Percentiles rank a stretch among this genome's conserved stretches.
Evolutionary conservation across 2,888 invertebrate species (phyloP).

Genomic region (Seira sanloemensis): DNA sequence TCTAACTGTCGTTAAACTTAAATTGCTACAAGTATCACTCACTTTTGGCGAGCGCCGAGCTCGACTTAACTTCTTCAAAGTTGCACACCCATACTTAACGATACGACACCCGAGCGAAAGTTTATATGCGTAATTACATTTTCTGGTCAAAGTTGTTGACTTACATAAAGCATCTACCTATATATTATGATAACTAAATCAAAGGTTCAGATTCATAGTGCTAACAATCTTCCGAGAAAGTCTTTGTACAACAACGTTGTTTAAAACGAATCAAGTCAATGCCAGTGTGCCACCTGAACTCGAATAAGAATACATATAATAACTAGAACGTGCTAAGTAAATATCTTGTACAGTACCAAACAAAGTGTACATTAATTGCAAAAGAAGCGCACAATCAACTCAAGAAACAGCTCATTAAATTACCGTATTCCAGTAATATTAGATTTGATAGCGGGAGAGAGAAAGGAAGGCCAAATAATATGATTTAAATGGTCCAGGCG

Average conservation of each 20-base stretch:
- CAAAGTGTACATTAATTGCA: background rate
- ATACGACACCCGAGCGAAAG: background rate
- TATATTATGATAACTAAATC: background rate
- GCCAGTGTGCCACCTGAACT: slow-evolving; percentile 13
- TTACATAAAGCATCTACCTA: background rate
- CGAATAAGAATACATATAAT: background rate
- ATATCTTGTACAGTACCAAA: background rate
- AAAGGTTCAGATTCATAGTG: background rate
- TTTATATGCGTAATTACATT: background rate
- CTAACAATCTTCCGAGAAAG: background rate
- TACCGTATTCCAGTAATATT: too few species aligned
- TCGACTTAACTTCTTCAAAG: background rate
- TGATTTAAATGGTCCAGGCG: slow-evolving; percentile 37
- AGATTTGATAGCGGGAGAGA: too few species aligned
- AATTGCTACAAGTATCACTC: too few species aligned
- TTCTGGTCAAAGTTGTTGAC: background rate
- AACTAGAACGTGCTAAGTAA: background rate
- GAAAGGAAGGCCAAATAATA: background rate
- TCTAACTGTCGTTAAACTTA: too few species aligned
- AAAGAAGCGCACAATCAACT: slow-evolving; percentile 16
- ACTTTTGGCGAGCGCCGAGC: too few species aligned
- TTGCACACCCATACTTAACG: too few species aligned
- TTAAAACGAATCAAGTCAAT: slow-evolving; percentile 5
- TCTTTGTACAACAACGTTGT: slow-evolving; percentile 6
- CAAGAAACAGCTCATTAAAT: background rate